Conservation (phyloP, 2,113 vertebrate genomes). For the Caranx melampygus region DNA sequence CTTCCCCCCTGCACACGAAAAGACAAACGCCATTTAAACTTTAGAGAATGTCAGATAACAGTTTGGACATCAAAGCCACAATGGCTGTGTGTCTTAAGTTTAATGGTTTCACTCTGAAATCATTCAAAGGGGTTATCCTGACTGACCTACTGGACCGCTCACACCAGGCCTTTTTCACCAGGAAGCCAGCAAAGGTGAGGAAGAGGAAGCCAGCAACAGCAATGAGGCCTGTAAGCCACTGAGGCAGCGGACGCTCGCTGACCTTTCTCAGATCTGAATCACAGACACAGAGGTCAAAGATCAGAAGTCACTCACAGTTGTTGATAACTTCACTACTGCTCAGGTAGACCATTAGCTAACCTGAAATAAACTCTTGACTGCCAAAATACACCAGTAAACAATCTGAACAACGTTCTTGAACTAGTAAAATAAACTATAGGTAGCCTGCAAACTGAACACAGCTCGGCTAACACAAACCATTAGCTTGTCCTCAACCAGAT, state of each 20-base stretch:
- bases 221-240: conserved; percentile 88
- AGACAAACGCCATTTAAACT: background rate
- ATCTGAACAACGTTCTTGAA: too few species aligned
- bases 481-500: too few species aligned
- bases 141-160: conserved; percentile 75
- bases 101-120: too few species aligned
- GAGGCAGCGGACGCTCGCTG: conserved; percentile 58
- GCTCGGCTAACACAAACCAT: too few species aligned
- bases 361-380: too few species aligned
- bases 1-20: conserved; percentile 1
- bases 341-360: too few species aligned
- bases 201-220: conserved; percentile 85
- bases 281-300: conserved; percentile 2
- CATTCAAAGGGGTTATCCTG: conserved; percentile 11
- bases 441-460: too few species aligned
- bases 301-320: background rate
- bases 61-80: background rate
- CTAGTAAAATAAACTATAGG: too few species aligned
- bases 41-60: background rate
- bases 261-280: background rate
- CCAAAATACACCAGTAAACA: too few species aligned
- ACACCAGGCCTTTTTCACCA: conserved; percentile 88
- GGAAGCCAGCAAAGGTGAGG: conserved; percentile 80
- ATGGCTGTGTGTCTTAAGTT: background rate
- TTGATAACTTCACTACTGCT: too few species aligned